Evolutionary conservation across 2,888 invertebrate genomes (phyloP), one percentile per base, ranked within the genome.

Genomic region (Spodoptera littoralis): DNA sequence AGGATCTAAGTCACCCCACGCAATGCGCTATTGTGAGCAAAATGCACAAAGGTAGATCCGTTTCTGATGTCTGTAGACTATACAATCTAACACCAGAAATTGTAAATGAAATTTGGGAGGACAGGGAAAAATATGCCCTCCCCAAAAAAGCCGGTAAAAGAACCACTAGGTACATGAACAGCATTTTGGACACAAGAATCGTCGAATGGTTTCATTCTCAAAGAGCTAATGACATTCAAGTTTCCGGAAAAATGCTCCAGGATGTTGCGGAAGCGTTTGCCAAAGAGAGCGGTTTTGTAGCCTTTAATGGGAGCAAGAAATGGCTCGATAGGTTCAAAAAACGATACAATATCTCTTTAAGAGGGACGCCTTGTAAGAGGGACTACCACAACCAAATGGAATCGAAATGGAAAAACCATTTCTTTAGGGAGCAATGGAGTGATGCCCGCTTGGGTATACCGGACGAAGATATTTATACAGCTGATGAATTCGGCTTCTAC

Each of bases 281-380:
- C 0, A 86, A 84, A 44, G 88, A 88, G 24, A 74, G 78, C 12
- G 87, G 87, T 0, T 86, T 85, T 43, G 79, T 87, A 0, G 80
- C 84, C 0, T 88, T 88, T 42, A 85, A 88, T 57, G 88, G 87
- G 2, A 87, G 85, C 30, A 84, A 82, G 18, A 88, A 88, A 73
- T 88, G 88, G 88, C 51, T 88, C 5, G 88, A 88, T 46, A 70
- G 88, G 9, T 88, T 88, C 36, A 88, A 88, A 41, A 81, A 83
- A 4, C 75, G 83, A 41, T 84, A 88, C 47, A 84, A 81, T 42
- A 88, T 88, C 42, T 70, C 75, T 0, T 60, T 87, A 0, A 72
- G 84, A 61, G 79, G 79, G 0, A 75, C 76, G 0, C 77, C 80
- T 0, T 64, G 66, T 13, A 84, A 80, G 48, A 66, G 84, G 1